Evolutionary conservation across 2,888 invertebrate genomes (phyloP), one percentile per base, ranked within the genome.

Genomic region (Geotrupes spiniger): DNA sequence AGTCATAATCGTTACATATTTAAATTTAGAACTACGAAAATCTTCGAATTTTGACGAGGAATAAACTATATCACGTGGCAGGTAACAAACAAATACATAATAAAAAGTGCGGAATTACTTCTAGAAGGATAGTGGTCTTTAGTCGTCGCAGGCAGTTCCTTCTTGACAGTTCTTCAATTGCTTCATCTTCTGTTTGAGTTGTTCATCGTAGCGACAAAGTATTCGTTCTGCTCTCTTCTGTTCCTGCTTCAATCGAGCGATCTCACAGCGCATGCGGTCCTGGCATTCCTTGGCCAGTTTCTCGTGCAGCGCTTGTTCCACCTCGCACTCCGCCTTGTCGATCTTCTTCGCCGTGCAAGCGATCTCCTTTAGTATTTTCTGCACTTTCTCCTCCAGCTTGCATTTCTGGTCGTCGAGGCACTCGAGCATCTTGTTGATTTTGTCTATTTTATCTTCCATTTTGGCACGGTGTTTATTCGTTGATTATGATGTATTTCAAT

Each of bases 151-250:
- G 9, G 33, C 12, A 15, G 9, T 33, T 12, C 33, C 33, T 15
- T 10, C 14, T 2, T 8, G 11, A 36, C 49, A 49, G n/a, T 28
- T 33, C 2, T 29, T 44, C 12, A 43, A 43, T 17, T 44, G 49
- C 15, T 49, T 44, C 17, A 37, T 39, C 8, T 39, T 38, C 12
- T 44, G 26, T 5, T 11, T 10, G 14, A 49, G 25, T 26, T 43
- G 44, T 9, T 36, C 43, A 28, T 49, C 40, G 49, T 49, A 49
- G 4, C 12, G 21, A 9, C 33, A 12, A 27, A 49, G 26, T 12
- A 49, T 4, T 6, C 43, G 43, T 26, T 49, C 40, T 8, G 49
- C 49, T 4, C 49, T 28, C 9, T 44, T 49, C 36, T 49, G 49
- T 17, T 44, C 49, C 26, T 39, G 43, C 17, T 49, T 49, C 28